A percentile compares a stretch with the other conserved stretches of the same genome.
phyloP scores from a whole-genome alignment of 2,113 vertebrate genomes.

The Callaeas wilsoni region DNA sequence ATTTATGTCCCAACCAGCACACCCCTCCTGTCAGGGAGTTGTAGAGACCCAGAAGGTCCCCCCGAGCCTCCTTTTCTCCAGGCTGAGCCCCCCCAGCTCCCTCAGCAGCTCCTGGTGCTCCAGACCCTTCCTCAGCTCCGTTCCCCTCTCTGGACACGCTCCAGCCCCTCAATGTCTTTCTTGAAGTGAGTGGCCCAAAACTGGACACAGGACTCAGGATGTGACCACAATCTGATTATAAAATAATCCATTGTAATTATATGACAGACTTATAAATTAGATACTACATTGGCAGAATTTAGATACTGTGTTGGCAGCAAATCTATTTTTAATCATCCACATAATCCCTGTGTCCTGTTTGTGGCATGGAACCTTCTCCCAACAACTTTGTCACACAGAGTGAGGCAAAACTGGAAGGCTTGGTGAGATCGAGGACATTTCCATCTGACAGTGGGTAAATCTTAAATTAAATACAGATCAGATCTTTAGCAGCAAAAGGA shows the following conservation, averaged over 20 bases:
- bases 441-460: not conserved
- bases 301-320: too few relatives aligned
- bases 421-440: not conserved
- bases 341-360: not conserved
- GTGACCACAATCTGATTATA: not conserved
- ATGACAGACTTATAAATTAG: not conserved
- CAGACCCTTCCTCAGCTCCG: not conserved
- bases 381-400: not conserved
- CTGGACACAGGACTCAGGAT: not conserved
- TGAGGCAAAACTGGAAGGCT: not conserved
- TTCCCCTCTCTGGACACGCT: not conserved
- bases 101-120: not conserved
- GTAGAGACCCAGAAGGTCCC: not conserved
- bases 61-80: not conserved
- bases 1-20: too few relatives aligned
- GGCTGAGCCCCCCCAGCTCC: not conserved
- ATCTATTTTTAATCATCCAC: not conserved
- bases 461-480: not conserved
- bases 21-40: not conserved
- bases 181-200: not conserved
- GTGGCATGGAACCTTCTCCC: not conserved
- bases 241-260: not conserved
- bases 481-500: not conserved
- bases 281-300: not conserved
- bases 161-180: not conserved